phyloP scores from a whole-genome alignment of 2,797 vertebrate species.

The Onychomys torridus region DNA sequence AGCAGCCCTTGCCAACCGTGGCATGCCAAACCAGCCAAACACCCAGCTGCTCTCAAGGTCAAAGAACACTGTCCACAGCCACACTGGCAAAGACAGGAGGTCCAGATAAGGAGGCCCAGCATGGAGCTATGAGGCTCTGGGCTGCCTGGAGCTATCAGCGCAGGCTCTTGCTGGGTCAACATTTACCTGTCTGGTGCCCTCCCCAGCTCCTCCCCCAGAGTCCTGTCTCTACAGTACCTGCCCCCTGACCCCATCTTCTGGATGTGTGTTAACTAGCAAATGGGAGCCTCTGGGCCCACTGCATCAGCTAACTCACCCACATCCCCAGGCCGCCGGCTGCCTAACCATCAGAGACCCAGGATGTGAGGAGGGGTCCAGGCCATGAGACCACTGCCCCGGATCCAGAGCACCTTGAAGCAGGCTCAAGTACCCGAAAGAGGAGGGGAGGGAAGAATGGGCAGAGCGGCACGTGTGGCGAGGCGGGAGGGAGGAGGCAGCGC shows the following conservation, averaged over 20 bases:
- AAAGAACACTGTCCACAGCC: background rate
- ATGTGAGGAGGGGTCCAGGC: background rate
- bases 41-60: too few relatives aligned
- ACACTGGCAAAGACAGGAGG: background rate
- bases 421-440: conserved; percentile 76
- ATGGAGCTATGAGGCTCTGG: background rate
- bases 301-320: background rate
- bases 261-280: background rate
- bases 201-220: background rate
- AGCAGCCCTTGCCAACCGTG: background rate
- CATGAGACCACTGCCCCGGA: background rate
- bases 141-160: background rate
- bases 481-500: conserved; percentile 86
- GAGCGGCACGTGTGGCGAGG: conserved; percentile 38
- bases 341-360: background rate
- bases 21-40: fast-evolving
- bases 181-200: background rate
- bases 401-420: conserved; percentile 80
- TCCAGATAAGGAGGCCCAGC: fast-evolving
- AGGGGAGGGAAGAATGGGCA: conserved; percentile 40
- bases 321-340: background rate
- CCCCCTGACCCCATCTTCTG: background rate
- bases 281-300: background rate
- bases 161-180: background rate
- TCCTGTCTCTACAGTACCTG: background rate